These are phyloP conservation scores for Acrossocheilus wenchowensis DNA, from an alignment of 2,797 vertebrate genomes.

Conservation along the genomic window DNA sequence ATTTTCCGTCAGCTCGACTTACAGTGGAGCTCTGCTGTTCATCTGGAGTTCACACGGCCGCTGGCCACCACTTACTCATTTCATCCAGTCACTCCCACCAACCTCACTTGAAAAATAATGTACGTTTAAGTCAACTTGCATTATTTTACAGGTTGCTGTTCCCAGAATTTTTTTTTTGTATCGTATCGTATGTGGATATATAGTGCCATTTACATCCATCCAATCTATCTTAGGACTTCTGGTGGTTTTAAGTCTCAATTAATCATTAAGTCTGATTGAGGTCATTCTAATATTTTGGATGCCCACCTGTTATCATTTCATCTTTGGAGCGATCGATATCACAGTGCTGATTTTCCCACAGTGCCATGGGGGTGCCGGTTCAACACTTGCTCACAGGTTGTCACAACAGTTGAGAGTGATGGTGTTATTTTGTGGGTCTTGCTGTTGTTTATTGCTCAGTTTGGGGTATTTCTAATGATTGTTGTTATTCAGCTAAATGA, in stretches of 20 bases:
- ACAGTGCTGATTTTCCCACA: constrained; percentile 23
- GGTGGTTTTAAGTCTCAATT: neutral
- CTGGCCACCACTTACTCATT: constrained; percentile 55
- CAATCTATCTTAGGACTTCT: neutral
- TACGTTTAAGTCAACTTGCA: neutral
- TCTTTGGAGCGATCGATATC: neutral
- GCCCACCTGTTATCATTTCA: constrained; percentile 3
- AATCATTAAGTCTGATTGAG: constrained; percentile 1
- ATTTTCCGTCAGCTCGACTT: constrained; percentile 85
- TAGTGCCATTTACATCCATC: too few relatives aligned
- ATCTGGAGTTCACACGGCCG: constrained; percentile 80
- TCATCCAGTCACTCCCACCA: constrained; percentile 36
- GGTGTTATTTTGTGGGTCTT: constrained; percentile 46
- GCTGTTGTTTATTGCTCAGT: constrained; percentile 75
- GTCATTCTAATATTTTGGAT: neutral
- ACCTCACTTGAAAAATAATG: neutral
- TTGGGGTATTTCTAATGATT: constrained; percentile 74
- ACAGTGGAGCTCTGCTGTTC: constrained; percentile 78
- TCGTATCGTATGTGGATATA: too few relatives aligned
- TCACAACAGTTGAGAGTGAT: constrained; percentile 48
- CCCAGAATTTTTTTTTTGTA: neutral
- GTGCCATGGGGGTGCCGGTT: constrained; percentile 15
- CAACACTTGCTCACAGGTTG: constrained; percentile 25
- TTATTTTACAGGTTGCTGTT: neutral
- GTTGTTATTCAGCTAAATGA: constrained; percentile 81